phyloP scores from a whole-genome alignment of 2,797 vertebrate genomes.

The Helarctos malayanus region DNA sequence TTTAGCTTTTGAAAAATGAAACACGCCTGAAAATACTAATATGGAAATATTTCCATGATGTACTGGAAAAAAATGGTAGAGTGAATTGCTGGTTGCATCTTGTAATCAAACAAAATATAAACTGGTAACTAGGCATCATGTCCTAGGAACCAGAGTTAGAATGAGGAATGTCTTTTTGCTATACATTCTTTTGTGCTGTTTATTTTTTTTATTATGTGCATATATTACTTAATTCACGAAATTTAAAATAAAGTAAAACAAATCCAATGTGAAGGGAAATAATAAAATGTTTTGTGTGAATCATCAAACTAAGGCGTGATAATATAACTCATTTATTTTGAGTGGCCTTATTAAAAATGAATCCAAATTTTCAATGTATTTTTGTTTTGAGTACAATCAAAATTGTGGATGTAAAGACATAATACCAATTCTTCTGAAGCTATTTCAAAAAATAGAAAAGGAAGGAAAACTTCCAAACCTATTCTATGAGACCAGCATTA shows the following conservation, averaged over 20 bases:
- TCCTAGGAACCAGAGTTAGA: neutral
- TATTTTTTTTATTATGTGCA: neutral
- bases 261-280: neutral
- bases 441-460: no score
- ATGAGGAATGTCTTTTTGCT: neutral
- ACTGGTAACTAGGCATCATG: neutral
- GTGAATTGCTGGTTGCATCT: neutral
- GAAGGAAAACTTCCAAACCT: no score
- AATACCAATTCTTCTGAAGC: no score
- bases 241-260: neutral
- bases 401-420: neutral
- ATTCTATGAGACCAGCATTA: no score
- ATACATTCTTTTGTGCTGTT: neutral
- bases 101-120: neutral
- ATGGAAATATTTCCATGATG: neutral
- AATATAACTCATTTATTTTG: neutral
- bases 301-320: neutral
- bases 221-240: neutral
- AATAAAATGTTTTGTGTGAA: neutral
- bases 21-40: neutral
- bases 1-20: slow-evolving; percentile 11
- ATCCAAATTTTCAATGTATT: neutral
- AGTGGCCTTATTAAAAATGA: neutral
- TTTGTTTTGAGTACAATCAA: neutral
- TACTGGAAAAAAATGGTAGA: neutral